Percentiles rank a stretch among this genome's conserved stretches.
phyloP scores from a whole-genome alignment of 53 echinoderm and acorn worm species.

The Mesocentrotus franciscanus region DNA sequence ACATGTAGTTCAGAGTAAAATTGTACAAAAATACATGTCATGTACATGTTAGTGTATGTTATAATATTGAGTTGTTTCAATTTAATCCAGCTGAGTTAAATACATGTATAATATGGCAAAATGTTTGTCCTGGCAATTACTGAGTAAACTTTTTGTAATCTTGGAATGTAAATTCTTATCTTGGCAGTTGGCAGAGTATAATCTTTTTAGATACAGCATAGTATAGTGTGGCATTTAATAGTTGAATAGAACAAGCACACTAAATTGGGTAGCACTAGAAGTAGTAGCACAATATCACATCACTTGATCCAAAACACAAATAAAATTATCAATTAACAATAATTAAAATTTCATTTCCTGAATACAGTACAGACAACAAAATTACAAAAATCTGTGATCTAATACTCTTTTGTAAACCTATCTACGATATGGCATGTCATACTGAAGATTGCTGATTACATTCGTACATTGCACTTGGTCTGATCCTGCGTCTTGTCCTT shows the following conservation, averaged over 20 bases:
- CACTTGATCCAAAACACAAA: background rate
- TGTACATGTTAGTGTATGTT: background rate
- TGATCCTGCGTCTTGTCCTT: slow-evolving; percentile 86
- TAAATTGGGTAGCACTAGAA: background rate
- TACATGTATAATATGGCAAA: background rate
- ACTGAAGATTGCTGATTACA: slow-evolving; percentile 97
- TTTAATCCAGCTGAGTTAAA: background rate
- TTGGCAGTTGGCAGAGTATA: background rate
- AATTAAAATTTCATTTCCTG: background rate
- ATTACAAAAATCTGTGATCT: background rate
- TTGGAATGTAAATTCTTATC: background rate
- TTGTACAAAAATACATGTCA: background rate
- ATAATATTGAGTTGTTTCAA: background rate
- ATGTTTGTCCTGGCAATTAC: slow-evolving; percentile 14
- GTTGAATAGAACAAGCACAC: background rate
- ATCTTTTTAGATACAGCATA: background rate
- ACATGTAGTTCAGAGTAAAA: too few relatives aligned
- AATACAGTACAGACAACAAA: background rate
- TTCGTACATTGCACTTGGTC: slow-evolving; percentile 99
- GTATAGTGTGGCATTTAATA: background rate
- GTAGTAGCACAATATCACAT: background rate
- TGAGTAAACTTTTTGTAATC: background rate
- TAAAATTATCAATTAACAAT: background rate
- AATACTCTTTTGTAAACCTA: background rate
- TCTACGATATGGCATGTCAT: slow-evolving; percentile 56